A percentile compares a stretch with the other conserved stretches of the same genome.
These are phyloP conservation scores for Eunapius fragilis DNA, from an alignment of 37 sponge, comb jelly and placozoan genomes.

Conservation along the genomic window DNA sequence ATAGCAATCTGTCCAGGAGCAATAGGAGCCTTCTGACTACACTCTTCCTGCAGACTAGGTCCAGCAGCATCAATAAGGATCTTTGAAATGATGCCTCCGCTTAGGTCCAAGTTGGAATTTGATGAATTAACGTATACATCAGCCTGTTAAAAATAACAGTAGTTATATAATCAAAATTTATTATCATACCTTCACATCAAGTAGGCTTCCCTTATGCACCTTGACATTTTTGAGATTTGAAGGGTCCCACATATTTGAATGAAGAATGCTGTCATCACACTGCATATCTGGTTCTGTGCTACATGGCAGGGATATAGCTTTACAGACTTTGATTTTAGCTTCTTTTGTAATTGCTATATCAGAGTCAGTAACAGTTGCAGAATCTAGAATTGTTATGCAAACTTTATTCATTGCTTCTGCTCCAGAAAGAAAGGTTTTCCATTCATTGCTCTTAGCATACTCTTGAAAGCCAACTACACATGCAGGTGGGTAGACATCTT, in stretches of 20 bases:
- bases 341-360: neutral
- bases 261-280: neutral
- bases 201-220: slow-evolving; percentile 22
- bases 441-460: slow-evolving; percentile 16
- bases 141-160: slow-evolving; percentile 31
- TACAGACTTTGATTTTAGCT: neutral
- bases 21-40: slow-evolving; percentile 36
- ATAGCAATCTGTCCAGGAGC: slow-evolving; percentile 44
- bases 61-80: slow-evolving; percentile 58
- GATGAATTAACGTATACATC: slow-evolving; percentile 75
- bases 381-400: slow-evolving; percentile 20
- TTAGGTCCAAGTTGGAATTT: slow-evolving; percentile 32
- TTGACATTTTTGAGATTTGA: neutral
- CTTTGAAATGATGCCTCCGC: slow-evolving; percentile 39
- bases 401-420: slow-evolving; percentile 21
- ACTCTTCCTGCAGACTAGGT: slow-evolving; percentile 50
- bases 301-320: neutral
- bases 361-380: neutral
- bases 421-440: slow-evolving; percentile 12
- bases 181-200: slow-evolving; percentile 18
- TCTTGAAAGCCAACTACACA: neutral
- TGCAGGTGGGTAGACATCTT: neutral
- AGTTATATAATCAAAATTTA: neutral
- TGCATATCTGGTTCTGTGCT: no score
- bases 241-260: neutral